Evolutionary conservation across 2,797 vertebrate genomes (phyloP).

Genomic region (Acipenser oxyrinchus): DNA sequence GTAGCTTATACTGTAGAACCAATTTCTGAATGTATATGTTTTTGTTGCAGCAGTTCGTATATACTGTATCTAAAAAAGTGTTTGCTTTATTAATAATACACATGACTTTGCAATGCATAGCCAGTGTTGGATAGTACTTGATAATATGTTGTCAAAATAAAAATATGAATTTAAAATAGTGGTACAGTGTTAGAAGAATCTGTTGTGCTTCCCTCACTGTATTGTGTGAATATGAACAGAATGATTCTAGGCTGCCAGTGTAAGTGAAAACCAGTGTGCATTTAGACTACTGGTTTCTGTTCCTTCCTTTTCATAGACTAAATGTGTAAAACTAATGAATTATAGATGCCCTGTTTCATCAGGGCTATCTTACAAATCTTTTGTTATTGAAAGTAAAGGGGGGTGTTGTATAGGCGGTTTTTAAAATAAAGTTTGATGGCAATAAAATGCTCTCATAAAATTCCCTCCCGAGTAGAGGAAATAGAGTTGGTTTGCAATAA

Average conservation of each 20-base stretch:
- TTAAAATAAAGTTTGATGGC: slow-evolving; percentile 71
- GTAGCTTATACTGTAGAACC: no score
- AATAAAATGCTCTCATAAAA: slow-evolving; percentile 71
- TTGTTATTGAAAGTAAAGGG: slow-evolving; percentile 3
- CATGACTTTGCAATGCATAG: no score
- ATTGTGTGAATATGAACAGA: background rate
- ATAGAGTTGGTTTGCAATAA: slow-evolving; percentile 80
- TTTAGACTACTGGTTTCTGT: background rate
- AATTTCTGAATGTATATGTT: no score
- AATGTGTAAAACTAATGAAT: background rate
- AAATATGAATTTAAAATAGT: no score
- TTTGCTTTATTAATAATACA: no score
- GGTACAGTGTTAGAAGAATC: no score
- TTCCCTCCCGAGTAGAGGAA: slow-evolving; percentile 74
- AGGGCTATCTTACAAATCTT: background rate
- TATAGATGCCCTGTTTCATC: slow-evolving; percentile 1
- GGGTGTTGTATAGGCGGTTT: slow-evolving; percentile 55
- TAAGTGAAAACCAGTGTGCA: background rate
- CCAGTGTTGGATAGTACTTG: no score
- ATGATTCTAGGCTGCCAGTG: background rate
- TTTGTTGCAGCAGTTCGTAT: no score
- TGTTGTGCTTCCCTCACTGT: no score
- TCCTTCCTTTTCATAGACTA: background rate
- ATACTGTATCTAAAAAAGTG: no score
- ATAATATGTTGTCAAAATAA: no score